Evolutionary conservation across 2,113 vertebrate genomes (phyloP).

Genomic region (Empidonax alnorum): DNA sequence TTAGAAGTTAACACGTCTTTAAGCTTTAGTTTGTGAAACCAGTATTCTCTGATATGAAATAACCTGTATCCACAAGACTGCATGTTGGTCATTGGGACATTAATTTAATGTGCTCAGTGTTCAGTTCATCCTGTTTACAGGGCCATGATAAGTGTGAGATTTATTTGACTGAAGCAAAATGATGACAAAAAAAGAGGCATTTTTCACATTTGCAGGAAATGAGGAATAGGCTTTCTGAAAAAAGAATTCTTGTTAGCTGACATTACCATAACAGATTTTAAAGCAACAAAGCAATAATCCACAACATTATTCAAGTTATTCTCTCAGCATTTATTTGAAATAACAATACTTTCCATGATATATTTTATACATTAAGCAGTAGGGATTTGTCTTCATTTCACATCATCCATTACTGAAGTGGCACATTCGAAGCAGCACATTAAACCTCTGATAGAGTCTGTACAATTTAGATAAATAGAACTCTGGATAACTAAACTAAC

Average conservation of each 20-base stretch:
- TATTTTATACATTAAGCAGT: constrained; percentile 78
- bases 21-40: background rate
- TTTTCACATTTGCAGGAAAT: background rate
- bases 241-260: background rate
- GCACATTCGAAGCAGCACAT: constrained; percentile 78
- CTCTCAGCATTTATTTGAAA: constrained; percentile 83
- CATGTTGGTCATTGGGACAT: background rate
- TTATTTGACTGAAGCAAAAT: background rate
- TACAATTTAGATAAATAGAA: constrained; percentile 87
- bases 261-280: background rate
- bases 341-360: constrained; percentile 73
- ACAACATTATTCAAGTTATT: constrained; percentile 44
- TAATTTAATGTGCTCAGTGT: background rate
- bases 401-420: constrained; percentile 80
- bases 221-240: background rate
- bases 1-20: background rate
- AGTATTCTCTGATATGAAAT: background rate
- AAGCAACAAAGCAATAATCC: constrained; percentile 18
- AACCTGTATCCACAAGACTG: background rate
- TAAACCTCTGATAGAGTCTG: constrained; percentile 76
- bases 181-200: background rate
- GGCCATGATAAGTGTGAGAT: background rate
- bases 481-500: constrained; percentile 81
- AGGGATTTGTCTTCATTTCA: constrained; percentile 76
- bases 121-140: background rate